Conservation (phyloP, 64 coral and sea anemone genomes). For the Montipora capricornis region DNA sequence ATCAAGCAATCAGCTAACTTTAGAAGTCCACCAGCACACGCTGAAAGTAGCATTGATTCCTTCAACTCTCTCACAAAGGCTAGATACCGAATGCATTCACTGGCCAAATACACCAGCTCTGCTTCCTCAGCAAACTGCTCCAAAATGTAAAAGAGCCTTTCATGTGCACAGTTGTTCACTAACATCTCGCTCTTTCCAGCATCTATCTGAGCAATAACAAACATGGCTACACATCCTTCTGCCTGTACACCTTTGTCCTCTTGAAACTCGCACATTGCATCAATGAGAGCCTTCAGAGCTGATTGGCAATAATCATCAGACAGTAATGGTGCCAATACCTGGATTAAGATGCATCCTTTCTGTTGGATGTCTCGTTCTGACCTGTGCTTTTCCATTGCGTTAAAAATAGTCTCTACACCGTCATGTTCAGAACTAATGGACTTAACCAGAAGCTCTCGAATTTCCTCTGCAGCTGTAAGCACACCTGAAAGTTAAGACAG, state of each 20-base stretch:
- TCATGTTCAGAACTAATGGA: constrained; percentile 25
- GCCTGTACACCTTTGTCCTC: constrained; percentile 70
- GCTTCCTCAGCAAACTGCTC: constrained; percentile 67
- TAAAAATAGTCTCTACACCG: constrained; percentile 60
- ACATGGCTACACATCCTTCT: constrained; percentile 85
- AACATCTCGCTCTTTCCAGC: constrained; percentile 58
- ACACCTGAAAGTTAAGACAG: constrained; percentile 60
- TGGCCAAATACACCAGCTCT: constrained; percentile 76
- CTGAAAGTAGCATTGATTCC: constrained; percentile 76
- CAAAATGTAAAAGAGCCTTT: constrained; percentile 83
- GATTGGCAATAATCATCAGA: constrained; percentile 48
- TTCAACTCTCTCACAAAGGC: constrained; percentile 78
- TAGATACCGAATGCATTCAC: constrained; percentile 88
- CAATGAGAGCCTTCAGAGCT: constrained; percentile 30
- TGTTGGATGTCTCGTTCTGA: constrained; percentile 64
- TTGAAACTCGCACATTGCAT: constrained; percentile 68
- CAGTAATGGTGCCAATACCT: constrained; percentile 66
- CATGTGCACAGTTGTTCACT: constrained; percentile 77
- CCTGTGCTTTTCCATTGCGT: constrained; percentile 63
- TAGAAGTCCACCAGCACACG: constrained; percentile 79
- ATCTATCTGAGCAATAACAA: constrained; percentile 79
- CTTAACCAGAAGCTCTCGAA: constrained; percentile 73
- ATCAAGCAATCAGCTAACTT: constrained; percentile 83
- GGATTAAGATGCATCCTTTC: constrained; percentile 83
- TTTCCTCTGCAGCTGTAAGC: constrained; percentile 76